A percentile compares a stretch with the other conserved stretches of the same genome.
Evolutionary conservation across 2,113 vertebrate genomes (phyloP).

Genomic region (Caretta caretta): DNA sequence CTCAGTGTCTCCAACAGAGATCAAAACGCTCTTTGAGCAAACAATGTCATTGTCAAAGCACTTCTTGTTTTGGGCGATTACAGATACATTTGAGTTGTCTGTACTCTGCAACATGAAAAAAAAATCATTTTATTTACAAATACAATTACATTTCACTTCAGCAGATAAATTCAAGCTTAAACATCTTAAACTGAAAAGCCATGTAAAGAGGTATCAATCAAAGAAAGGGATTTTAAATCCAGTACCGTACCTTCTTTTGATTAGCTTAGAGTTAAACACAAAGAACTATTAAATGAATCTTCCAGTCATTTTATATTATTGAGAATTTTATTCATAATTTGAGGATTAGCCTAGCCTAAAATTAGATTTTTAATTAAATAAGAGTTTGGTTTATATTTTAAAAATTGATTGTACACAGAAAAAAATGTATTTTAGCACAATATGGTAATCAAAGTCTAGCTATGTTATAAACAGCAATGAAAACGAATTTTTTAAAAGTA

Average conservation of each 20-base stretch:
- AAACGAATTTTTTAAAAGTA: constrained; percentile 43
- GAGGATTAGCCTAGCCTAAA: background rate
- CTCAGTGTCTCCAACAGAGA: constrained; percentile 92
- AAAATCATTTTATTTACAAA: constrained; percentile 49
- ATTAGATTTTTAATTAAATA: background rate
- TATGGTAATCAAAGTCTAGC: constrained; percentile 5
- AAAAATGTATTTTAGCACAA: background rate
- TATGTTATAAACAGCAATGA: constrained; percentile 40
- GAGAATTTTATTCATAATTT: background rate
- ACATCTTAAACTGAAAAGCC: background rate
- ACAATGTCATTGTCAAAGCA: constrained; percentile 98
- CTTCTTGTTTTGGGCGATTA: constrained; percentile 96
- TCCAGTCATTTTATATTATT: background rate
- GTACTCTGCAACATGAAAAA: constrained; percentile 84
- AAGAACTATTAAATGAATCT: background rate
- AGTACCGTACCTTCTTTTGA: background rate
- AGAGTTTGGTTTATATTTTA: background rate
- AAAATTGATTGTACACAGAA: background rate
- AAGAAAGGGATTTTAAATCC: constrained; percentile 13
- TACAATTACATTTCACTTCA: background rate
- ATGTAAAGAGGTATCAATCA: background rate
- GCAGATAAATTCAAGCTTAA: background rate
- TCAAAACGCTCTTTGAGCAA: constrained; percentile 94
- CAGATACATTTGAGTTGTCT: constrained; percentile 89
- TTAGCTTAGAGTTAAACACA: background rate